Conservation (phyloP, 2,888 invertebrate species). For the Octonoba sinensis region DNA sequence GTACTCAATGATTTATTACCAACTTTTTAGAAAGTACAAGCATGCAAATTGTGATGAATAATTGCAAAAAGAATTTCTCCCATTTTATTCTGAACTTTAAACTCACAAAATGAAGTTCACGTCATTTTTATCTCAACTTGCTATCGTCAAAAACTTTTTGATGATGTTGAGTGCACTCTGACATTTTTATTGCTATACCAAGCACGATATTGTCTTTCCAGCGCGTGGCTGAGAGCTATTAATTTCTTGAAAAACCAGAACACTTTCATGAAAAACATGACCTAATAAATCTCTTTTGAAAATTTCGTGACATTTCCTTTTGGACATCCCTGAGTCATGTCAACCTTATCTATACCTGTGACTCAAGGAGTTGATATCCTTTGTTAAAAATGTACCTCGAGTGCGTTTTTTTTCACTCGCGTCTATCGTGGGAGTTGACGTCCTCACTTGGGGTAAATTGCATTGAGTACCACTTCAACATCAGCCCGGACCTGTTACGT, state of each 20-base stretch:
- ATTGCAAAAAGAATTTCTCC: too few species aligned
- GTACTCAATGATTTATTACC: too few species aligned
- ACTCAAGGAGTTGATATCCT: slow-evolving; percentile 13
- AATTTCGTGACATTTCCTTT: not conserved
- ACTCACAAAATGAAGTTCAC: too few species aligned
- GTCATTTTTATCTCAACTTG: too few species aligned
- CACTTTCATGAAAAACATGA: slow-evolving; percentile 16
- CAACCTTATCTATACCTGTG: slow-evolving; percentile 18
- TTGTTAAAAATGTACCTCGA: slow-evolving; percentile 9
- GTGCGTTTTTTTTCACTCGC: slow-evolving; percentile 1
- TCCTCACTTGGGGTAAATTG: slow-evolving; percentile 22
- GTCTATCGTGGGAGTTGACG: slow-evolving; percentile 4
- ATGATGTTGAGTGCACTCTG: too few species aligned
- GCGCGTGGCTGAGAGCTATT: not conserved
- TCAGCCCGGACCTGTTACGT: slow-evolving; percentile 48
- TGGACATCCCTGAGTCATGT: slow-evolving; percentile 16
- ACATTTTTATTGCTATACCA: too few species aligned
- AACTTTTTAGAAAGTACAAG: too few species aligned
- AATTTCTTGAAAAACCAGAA: slow-evolving; percentile 9
- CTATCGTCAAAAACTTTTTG: too few species aligned
- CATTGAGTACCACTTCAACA: slow-evolving; percentile 12
- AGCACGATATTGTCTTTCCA: too few species aligned
- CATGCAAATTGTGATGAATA: too few species aligned
- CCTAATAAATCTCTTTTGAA: slow-evolving; percentile 38
- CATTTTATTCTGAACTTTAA: too few species aligned